Percentiles rank a stretch among this genome's conserved stretches.
These are phyloP conservation scores for Aphelocoma californica DNA, from an alignment of 2,797 vertebrate genomes.

Conservation along the genomic window DNA sequence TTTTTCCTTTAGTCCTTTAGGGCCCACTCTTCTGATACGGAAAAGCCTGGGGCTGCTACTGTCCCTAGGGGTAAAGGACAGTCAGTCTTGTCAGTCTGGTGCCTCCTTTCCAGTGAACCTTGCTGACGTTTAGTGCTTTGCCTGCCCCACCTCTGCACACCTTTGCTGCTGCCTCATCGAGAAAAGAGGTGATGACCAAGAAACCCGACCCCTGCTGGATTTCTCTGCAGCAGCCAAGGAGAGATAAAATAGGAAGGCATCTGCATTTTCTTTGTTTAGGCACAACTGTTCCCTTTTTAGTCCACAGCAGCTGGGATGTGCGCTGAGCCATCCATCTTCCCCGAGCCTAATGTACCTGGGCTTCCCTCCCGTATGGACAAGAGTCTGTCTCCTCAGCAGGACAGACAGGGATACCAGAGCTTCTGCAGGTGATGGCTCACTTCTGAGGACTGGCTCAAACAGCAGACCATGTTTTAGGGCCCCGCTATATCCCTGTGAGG, in stretches of 20 bases:
- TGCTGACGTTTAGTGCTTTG: not conserved
- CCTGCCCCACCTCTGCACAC: not conserved
- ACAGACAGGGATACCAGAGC: not conserved
- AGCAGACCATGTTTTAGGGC: not conserved
- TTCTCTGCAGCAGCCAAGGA: not conserved
- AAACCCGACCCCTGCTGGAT: not conserved
- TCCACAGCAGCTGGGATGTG: not conserved
- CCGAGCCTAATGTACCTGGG: not conserved
- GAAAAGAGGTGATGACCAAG: not conserved
- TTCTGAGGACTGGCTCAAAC: not conserved
- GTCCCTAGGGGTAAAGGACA: not conserved
- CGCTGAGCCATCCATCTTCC: not conserved
- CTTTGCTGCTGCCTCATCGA: not conserved
- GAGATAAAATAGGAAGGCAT: not conserved
- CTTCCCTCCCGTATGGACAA: not conserved
- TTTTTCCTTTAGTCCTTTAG: not conserved
- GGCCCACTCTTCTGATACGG: not conserved
- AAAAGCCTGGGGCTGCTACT: not conserved
- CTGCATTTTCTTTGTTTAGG: not conserved
- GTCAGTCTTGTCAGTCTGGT: not conserved
- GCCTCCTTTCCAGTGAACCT: not conserved
- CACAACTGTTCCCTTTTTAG: not conserved
- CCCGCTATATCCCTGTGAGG: fast-evolving
- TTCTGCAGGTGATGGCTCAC: not conserved
- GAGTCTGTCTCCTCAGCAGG: not conserved